Evolutionary conservation across 35 echinoderm and acorn worm genomes (phyloP).

Genomic region (Lytechinus pictus): DNA sequence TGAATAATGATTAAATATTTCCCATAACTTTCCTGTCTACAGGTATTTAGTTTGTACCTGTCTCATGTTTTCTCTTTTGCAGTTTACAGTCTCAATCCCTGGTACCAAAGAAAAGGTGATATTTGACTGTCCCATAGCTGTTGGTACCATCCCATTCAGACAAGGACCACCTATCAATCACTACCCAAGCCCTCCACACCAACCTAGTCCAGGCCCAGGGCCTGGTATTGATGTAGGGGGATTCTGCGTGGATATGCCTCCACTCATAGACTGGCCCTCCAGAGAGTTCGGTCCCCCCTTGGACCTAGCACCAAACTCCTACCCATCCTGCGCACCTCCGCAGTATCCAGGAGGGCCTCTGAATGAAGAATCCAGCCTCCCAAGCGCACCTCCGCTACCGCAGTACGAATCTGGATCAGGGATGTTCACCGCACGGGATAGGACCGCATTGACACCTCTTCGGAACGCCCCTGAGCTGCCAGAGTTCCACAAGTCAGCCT

Average conservation of each 20-base stretch:
- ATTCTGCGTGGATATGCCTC: constrained; percentile 3
- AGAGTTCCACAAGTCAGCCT: constrained; percentile 18
- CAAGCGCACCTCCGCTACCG: constrained; percentile 34
- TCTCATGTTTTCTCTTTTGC: background rate
- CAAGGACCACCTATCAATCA: background rate
- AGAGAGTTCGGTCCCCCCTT: constrained; percentile 29
- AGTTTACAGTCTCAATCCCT: background rate
- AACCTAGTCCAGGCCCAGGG: background rate
- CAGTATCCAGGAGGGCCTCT: constrained; percentile 24
- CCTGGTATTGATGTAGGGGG: background rate
- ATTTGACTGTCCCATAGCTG: background rate
- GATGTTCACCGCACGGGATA: background rate
- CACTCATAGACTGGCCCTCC: constrained; percentile 27
- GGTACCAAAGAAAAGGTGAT: constrained; percentile 1
- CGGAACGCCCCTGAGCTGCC: constrained; percentile 24
- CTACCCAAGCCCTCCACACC: background rate
- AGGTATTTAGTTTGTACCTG: no score
- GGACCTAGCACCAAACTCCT: background rate
- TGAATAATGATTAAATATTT: no score
- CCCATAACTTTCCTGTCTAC: no score
- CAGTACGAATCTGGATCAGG: constrained; percentile 34
- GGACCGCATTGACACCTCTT: background rate
- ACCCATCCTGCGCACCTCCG: background rate
- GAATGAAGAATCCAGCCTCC: background rate
- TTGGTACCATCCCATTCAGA: constrained; percentile 34